Evolutionary conservation across 2,888 invertebrate genomes (phyloP), one percentile per base, ranked within the genome.

Genomic region (Dynastes maya): DNA sequence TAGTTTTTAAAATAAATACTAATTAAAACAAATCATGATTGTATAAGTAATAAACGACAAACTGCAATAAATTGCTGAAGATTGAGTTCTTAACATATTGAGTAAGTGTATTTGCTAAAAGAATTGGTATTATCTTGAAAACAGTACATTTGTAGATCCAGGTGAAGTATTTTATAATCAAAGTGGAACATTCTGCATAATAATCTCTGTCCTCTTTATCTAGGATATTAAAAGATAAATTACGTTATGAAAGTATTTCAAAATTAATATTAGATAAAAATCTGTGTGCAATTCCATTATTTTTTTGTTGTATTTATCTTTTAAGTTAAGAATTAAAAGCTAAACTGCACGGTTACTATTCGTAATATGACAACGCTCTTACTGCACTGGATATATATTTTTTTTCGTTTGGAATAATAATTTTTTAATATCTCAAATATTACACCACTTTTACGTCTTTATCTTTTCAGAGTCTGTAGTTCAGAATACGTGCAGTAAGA

Each of bases 201-300:
- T 32, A 32, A 32, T 32, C 32, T 32, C 32, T 32, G 32, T 32
- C 5, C 32, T 37, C 32, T 5, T 37, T 61, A 16, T 22, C 22
- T 22, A 22, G 22, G 22, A 22, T 22, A 22, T 22, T 22, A 22
- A 22, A 22, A 22, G 22, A 22, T 61, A 29, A 32, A 29, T 22
- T 32, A 32, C 29, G 13, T 63, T 63, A 32, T 63, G 45, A 45
- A 45, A 45, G 45, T 0, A 1, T 32, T 63, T 63, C 5, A 63
- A 27, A 63, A 13, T 63, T 63, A 27, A 13, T 29, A 63, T 32
- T 63, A 29, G 6, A 11, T 63, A 32, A 29, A 63, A 2, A 29
- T 32, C 16, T 22, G 13, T 63, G 63, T 63, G 63, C 63, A 63
- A 63, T 63, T 63, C 63, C 63, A 63, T 9, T 13, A 32, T 32